Percentiles rank a stretch among this genome's conserved stretches.
Evolutionary conservation across 2,113 vertebrate species (phyloP).

Genomic region (Callaeas wilsoni): DNA sequence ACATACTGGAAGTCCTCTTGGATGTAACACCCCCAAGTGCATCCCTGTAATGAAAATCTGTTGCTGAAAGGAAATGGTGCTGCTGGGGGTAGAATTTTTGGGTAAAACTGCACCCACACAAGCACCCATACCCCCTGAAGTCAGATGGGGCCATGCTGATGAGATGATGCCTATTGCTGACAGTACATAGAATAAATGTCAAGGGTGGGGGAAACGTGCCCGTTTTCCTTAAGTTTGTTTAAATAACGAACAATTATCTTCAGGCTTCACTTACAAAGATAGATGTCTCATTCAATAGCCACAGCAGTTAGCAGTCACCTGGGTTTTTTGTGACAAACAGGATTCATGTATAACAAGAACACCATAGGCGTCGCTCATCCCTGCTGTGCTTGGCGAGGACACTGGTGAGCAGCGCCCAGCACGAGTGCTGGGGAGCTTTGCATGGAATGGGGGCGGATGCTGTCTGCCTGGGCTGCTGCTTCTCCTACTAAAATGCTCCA

Average conservation of each 20-base stretch:
- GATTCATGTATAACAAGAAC: background rate
- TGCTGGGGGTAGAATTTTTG: constrained; percentile 8
- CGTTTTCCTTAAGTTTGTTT: constrained; percentile 22
- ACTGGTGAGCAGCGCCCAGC: background rate
- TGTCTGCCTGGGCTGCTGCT: background rate
- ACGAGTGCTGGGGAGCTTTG: background rate
- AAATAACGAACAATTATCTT: constrained; percentile 24
- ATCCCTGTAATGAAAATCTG: constrained; percentile 46
- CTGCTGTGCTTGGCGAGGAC: background rate
- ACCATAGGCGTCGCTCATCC: background rate
- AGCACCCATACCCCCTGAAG: background rate
- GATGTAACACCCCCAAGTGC: constrained; percentile 49
- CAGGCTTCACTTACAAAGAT: background rate
- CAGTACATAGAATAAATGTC: background rate
- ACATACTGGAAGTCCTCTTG: constrained; percentile 50
- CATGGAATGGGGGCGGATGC: background rate
- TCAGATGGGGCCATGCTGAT: background rate
- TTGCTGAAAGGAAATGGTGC: constrained; percentile 14
- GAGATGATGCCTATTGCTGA: background rate
- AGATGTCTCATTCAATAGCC: background rate
- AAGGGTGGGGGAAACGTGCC: background rate
- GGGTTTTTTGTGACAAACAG: background rate
- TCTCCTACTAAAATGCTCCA: background rate
- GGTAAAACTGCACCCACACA: background rate
- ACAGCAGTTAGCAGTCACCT: background rate